Evolutionary conservation across 2,797 vertebrate species (phyloP).

Genomic region (Poecilia wingei): DNA sequence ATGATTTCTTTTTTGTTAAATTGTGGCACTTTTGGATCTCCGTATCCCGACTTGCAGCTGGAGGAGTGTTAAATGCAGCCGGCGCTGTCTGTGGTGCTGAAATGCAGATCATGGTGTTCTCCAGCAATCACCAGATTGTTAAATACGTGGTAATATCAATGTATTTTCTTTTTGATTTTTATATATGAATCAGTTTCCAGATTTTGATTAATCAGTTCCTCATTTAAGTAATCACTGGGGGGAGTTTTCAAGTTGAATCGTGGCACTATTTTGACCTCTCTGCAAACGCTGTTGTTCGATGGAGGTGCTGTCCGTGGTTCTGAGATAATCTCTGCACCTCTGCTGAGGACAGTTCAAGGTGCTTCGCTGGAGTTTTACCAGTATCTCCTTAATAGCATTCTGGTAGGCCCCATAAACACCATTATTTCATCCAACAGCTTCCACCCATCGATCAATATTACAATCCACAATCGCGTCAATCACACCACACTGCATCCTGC

Average conservation of each 20-base stretch:
- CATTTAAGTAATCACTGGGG: neutral
- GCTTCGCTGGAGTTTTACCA: slow-evolving; percentile 49
- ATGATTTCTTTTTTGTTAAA: neutral
- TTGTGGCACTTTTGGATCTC: neutral
- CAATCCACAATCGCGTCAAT: slow-evolving; percentile 73
- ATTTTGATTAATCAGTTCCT: neutral
- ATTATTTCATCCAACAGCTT: slow-evolving; percentile 74
- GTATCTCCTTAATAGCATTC: slow-evolving; percentile 61
- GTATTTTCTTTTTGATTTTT: neutral
- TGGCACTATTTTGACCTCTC: neutral
- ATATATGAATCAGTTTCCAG: neutral
- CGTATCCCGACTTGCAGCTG: neutral
- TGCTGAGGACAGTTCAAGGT: slow-evolving; percentile 63
- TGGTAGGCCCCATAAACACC: slow-evolving; percentile 64
- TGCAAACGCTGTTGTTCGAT: neutral
- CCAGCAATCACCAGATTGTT: neutral
- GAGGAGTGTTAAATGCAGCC: neutral
- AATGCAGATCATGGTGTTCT: neutral
- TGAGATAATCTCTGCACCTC: slow-evolving; percentile 42
- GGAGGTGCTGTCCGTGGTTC: slow-evolving; percentile 60
- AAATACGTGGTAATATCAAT: neutral
- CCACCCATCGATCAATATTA: slow-evolving; percentile 75
- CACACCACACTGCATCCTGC: slow-evolving; percentile 52
- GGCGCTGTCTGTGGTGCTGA: neutral
- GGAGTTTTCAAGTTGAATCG: neutral